Evolutionary conservation across 2,113 vertebrate species (phyloP).

Genomic region (Pithys albifrons): DNA sequence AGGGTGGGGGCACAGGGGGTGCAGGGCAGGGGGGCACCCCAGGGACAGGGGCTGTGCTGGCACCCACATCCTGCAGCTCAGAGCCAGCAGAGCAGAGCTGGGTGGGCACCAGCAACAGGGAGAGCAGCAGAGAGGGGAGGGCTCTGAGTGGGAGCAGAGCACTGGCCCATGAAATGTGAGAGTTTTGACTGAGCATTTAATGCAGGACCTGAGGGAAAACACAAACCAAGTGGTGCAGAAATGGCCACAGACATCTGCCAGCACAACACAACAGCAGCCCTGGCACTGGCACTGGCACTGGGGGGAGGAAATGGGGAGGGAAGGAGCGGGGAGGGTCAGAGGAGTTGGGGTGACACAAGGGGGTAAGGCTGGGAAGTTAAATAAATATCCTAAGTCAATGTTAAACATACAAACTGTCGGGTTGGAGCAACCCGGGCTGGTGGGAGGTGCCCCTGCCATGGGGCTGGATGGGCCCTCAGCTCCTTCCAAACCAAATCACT

Average conservation of each 20-base stretch:
- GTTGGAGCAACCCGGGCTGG: not conserved
- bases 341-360: accelerated
- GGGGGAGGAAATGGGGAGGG: accelerated
- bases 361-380: not conserved
- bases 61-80: not conserved
- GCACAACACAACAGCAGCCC: not conserved
- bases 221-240: not conserved
- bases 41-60: too few relatives aligned
- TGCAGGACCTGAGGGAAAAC: conserved; percentile 7
- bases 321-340: not conserved
- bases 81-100: accelerated
- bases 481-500: not conserved
- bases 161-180: not conserved
- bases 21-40: not conserved
- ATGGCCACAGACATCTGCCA: conserved; percentile 11
- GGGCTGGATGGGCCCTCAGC: not conserved
- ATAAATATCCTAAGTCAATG: not conserved
- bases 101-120: not conserved
- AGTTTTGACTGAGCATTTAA: conserved; percentile 11
- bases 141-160: not conserved
- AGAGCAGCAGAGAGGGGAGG: not conserved
- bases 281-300: not conserved
- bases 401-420: accelerated
- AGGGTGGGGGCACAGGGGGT: accelerated
- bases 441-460: not conserved